Evolutionary conservation across 1,140 invertebrate species (phyloP), one percentile per base, ranked within the genome.

Genomic region (Cataglyphis hispanica): DNA sequence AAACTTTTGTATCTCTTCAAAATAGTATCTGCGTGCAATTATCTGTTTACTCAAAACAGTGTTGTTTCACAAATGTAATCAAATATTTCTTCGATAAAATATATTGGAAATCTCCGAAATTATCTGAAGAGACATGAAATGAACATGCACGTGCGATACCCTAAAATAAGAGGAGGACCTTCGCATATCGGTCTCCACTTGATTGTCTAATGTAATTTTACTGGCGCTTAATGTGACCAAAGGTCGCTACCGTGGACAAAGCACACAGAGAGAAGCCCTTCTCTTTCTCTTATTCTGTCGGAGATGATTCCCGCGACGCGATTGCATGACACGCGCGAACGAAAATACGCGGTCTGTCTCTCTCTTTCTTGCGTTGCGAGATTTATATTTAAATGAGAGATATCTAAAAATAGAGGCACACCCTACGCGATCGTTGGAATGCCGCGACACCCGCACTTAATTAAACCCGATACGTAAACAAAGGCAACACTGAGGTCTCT

Each of bases 381-480:
- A 89, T 89, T 91, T 83, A 85, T 85, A 87, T 87, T 90, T 89
- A 75, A 74, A 67, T 63, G 56, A 86, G 81, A 77, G 88, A 90
- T 91, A 89, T 89, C 90, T 91, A 90, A 91, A 91, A 91, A 91
- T 91, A 91, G 85, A 77, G 58, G 50, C 66, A 72, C 78, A 72
- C 66, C 50, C 77, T 70, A 50, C 50, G 66, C 66, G 64, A 56
- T 25, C 78, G 66, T 25, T 58, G 50, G 64, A 60, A 60, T 81
- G 78, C 78, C 53, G 19, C 53, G 37, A 16, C 11, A 27, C 34
- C 6, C 37, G 50, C 22, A 70, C 70, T 70, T 34, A 81, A 81
- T 81, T 81, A 81, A 78, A 60, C 50, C 37, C 19, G 34, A 60
- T 58, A 50, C 13, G 40, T 70, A 81, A 72, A 70, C 53, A 40